Conservation (phyloP, 2,888 invertebrate genomes). For the Hetaerina titia region DNA sequence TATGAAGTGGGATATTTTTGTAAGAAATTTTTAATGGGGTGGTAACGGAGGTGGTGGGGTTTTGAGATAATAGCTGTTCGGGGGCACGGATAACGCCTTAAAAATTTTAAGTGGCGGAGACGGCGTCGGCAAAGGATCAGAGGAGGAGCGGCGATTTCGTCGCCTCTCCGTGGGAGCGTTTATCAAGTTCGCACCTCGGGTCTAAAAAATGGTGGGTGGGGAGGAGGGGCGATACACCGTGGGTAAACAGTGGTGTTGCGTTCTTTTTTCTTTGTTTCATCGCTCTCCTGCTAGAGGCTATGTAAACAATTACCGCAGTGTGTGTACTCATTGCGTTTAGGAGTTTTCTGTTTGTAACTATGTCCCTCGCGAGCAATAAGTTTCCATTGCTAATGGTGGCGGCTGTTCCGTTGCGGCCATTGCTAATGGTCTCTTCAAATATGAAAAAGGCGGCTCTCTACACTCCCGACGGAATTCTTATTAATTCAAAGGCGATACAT, state of each 20-base stretch:
- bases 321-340: neutral
- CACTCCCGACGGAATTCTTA: neutral
- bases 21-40: neutral
- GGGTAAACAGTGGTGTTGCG: neutral
- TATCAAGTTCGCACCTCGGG: slow-evolving; percentile 53
- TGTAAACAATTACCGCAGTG: neutral
- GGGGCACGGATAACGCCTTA: slow-evolving; percentile 12
- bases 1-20: slow-evolving; percentile 16
- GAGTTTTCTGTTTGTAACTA: neutral
- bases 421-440: neutral
- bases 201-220: slow-evolving; percentile 1
- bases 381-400: neutral
- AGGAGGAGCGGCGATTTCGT: slow-evolving; percentile 28
- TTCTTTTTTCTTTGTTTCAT: neutral
- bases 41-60: neutral
- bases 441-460: neutral
- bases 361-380: neutral
- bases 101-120: neutral
- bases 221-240: neutral
- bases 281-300: neutral
- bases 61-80: slow-evolving; percentile 9
- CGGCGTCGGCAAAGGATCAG: neutral
- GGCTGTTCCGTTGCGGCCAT: neutral
- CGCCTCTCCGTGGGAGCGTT: slow-evolving; percentile 22
- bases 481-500: neutral